A percentile compares a stretch with the other conserved stretches of the same genome.
These are phyloP conservation scores for Dipodomys merriami DNA, from an alignment of 2,113 vertebrate genomes.

Conservation along the genomic window DNA sequence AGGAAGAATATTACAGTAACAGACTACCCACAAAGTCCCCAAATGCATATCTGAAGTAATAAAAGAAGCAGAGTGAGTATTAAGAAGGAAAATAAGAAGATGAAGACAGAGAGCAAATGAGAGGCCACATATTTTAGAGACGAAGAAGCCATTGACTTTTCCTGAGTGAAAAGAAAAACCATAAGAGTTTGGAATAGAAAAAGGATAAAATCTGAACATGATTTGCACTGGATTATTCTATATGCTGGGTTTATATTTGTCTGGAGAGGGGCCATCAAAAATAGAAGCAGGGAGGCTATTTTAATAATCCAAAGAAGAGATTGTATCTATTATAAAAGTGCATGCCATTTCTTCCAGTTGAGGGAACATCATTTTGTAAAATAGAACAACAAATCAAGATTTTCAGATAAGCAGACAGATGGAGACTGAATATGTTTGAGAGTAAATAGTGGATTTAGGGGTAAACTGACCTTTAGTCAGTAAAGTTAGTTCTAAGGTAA, in stretches of 20 bases:
- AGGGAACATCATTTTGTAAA: background rate
- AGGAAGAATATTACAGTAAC: background rate
- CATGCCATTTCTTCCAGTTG: background rate
- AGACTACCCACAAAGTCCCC: background rate
- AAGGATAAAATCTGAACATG: background rate
- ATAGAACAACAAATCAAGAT: background rate
- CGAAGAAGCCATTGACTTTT: background rate
- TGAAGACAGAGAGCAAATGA: background rate
- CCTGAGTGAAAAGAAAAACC: background rate
- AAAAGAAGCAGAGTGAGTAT: background rate
- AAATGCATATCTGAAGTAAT: background rate
- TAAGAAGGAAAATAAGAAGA: background rate
- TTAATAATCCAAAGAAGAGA: background rate
- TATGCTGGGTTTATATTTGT: background rate
- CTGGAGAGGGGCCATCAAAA: background rate
- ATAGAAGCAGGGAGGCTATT: background rate
- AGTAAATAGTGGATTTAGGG: background rate
- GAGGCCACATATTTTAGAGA: background rate
- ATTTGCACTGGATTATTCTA: background rate
- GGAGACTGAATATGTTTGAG: background rate
- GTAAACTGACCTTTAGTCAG: background rate
- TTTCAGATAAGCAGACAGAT: background rate
- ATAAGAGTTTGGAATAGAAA: background rate
- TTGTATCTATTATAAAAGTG: background rate
- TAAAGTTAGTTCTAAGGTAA: background rate